Base-by-base conservation (phyloP, 2,888 invertebrate genomes). In the Dryococelus australis region DNA sequence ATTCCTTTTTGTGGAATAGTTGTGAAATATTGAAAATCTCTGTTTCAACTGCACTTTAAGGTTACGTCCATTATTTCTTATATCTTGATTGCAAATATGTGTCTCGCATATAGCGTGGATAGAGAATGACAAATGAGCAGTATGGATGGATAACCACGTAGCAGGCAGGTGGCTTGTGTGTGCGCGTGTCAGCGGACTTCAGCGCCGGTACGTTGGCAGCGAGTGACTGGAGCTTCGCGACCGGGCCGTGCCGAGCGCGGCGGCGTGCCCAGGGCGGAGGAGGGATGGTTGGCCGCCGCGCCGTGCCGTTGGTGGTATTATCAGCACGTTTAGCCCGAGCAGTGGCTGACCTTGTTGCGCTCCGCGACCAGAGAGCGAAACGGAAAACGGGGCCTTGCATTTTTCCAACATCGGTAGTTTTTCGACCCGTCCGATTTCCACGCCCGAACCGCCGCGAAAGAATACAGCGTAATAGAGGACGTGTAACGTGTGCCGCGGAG, bases 281-380 rank as follows among this genome's bases (percentile, higher is more conserved):
- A 65, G 78, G 78, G 5, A n/a, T 53, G 51, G 35, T 84, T 47
- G 35, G 78, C 35, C 28, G 43, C 81, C 84, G 86, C 84, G 87
- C 87, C 87, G 86, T 84, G 83, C 86, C 86, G 84, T 85, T 78
- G 85, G 78, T 53, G 85, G 84, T 83, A 87, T 87, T 87, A 87
- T 87, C 87, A 85, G 65, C 83, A 47, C 83, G 83, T 83, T 83
- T 83, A 83, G 83, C 83, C 83, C 35, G 65, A 83, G 83, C 83
- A 83, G 83, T 83, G 83, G 35, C 83, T 83, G 83, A 83, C 83
- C 83, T 83, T 83, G 83, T 83, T 83, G 83, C 83, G 83, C 83
- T 83, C 83, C 4, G 83, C 83, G 43, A n/a, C 83, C 35, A 20
- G 83, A 83, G 83, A 83, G 83, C 28, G 83, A 83, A 83, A 83